Conservation (phyloP, 2,113 vertebrate species). For the Cathartes aura region DNA sequence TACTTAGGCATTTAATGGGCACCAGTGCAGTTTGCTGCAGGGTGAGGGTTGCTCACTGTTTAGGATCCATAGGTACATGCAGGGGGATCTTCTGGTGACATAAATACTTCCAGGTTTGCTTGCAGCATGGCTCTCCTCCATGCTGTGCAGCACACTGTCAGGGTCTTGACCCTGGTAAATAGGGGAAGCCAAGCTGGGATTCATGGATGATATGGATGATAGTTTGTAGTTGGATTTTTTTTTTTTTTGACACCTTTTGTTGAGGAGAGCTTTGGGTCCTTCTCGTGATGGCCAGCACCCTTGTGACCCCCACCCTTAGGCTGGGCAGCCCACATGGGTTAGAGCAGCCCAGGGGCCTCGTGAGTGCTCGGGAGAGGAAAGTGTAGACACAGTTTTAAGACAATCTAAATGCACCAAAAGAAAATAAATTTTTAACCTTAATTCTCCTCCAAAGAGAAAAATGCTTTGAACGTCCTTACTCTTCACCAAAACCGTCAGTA, state of each 20-base stretch:
- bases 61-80: rapidly evolving
- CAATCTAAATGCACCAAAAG: neutral
- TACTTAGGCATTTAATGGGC: neutral
- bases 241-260: neutral
- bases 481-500: neutral
- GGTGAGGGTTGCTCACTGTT: too few relatives aligned
- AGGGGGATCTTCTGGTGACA: neutral
- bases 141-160: rapidly evolving
- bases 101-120: neutral
- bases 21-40: neutral
- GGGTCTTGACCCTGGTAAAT: neutral
- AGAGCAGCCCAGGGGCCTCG: neutral
- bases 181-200: neutral
- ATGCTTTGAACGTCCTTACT: neutral
- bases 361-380: neutral
- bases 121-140: neutral
- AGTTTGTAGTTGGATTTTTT: neutral
- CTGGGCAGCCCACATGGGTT: neutral
- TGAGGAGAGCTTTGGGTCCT: neutral
- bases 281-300: neutral
- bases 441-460: neutral
- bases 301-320: neutral
- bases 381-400: rapidly evolving
- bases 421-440: neutral
- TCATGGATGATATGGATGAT: neutral